Conservation (phyloP, 2,888 invertebrate genomes). For the Pollenia griseotomentosa region DNA sequence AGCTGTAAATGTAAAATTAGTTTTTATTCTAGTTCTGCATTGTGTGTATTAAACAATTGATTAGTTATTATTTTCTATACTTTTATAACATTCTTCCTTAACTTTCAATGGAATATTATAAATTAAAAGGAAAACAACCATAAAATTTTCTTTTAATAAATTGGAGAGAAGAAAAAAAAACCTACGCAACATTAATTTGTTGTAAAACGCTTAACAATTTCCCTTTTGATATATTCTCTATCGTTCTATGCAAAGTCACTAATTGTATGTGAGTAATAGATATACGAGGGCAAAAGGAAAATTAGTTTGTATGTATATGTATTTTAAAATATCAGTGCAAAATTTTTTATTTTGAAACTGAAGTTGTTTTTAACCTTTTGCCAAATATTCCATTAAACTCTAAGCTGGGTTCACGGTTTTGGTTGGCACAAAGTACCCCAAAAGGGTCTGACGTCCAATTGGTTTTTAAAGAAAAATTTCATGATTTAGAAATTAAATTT, state of each 20-base stretch:
- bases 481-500: too few relatives aligned
- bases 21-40: constrained; percentile 34
- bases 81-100: constrained; percentile 5
- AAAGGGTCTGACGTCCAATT: too few relatives aligned
- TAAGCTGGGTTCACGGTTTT: too few relatives aligned
- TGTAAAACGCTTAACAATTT: constrained; percentile 67
- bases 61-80: constrained; percentile 34
- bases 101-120: neutral
- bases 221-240: constrained; percentile 52
- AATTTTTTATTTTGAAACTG: too few relatives aligned
- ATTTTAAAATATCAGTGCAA: too few relatives aligned
- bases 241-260: neutral
- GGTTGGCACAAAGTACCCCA: too few relatives aligned
- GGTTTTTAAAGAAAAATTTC: too few relatives aligned
- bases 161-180: constrained; percentile 27
- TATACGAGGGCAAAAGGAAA: constrained; percentile 9
- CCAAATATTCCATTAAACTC: too few relatives aligned
- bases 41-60: constrained; percentile 47
- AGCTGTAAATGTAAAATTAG: constrained; percentile 48
- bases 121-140: constrained; percentile 1
- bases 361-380: too few relatives aligned
- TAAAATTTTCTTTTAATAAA: constrained; percentile 53
- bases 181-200: constrained; percentile 53
- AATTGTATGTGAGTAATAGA: constrained; percentile 23
- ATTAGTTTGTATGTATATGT: neutral